Conservation (phyloP, 2,797 vertebrate species). For the Pterois miles region DNA sequence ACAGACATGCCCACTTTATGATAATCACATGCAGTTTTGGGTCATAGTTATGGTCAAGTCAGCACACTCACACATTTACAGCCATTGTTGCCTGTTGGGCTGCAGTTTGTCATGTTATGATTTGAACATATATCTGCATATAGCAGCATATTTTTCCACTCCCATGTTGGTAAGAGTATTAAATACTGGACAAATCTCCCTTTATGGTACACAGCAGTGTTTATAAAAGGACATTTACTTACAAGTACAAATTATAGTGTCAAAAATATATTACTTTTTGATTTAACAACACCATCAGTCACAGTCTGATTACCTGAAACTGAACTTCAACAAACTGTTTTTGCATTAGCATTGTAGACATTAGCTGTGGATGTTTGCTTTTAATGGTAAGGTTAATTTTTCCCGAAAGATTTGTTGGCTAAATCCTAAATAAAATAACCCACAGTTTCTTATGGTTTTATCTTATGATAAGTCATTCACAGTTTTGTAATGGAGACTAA, state of each 20-base stretch:
- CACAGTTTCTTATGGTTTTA: neutral
- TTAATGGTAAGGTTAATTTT: neutral
- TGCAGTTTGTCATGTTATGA: too few relatives aligned
- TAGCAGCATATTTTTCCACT: too few relatives aligned
- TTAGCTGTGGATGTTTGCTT: neutral
- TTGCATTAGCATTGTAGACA: neutral
- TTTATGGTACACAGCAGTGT: rapidly evolving
- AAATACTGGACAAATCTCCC: too few relatives aligned
- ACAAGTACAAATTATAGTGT: neutral
- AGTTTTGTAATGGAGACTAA: neutral
- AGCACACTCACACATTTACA: too few relatives aligned
- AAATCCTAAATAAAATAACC: neutral
- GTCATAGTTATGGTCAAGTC: too few relatives aligned
- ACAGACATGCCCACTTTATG: too few relatives aligned
- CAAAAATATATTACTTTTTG: neutral
- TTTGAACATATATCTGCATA: too few relatives aligned
- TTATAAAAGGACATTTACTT: neutral
- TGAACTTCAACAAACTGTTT: neutral
- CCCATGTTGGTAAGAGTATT: too few relatives aligned
- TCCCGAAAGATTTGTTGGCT: neutral
- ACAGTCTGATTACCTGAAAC: neutral
- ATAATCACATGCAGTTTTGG: too few relatives aligned
- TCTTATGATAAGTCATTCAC: neutral
- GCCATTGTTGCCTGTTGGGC: too few relatives aligned
- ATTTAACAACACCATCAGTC: neutral